phyloP scores from a whole-genome alignment of 2,888 invertebrate species.

The Dryomyza anilis region DNA sequence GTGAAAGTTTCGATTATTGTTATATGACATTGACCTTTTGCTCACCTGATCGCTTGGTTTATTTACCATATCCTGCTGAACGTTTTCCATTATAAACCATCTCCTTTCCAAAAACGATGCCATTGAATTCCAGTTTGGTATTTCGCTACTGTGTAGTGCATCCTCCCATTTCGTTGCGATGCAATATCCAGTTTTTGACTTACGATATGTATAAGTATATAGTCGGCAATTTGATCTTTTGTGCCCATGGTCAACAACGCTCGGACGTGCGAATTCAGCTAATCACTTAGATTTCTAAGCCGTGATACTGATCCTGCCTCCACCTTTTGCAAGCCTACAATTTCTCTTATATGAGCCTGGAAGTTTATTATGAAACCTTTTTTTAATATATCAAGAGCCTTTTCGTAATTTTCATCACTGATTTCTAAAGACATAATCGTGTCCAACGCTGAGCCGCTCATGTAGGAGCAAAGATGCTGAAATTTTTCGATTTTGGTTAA shows the following conservation, averaged over 20 bases:
- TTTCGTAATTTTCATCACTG: too few species aligned
- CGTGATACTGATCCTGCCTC: slow-evolving; percentile 22
- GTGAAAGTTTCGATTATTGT: neutral
- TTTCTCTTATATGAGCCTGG: slow-evolving; percentile 32
- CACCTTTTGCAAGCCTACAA: slow-evolving; percentile 28
- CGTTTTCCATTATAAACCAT: neutral
- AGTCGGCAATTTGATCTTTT: slow-evolving; percentile 28
- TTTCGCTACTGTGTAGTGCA: neutral
- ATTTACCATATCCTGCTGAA: neutral
- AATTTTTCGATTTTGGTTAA: too few species aligned
- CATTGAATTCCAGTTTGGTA: slow-evolving; percentile 28
- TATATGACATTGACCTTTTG: neutral
- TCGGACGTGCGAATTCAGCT: slow-evolving; percentile 25
- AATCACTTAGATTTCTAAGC: slow-evolving; percentile 28
- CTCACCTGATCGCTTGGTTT: neutral
- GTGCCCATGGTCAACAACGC: slow-evolving; percentile 25
- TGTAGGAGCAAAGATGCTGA: too few species aligned
- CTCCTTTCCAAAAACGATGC: slow-evolving; percentile 25
- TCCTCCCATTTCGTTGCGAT: slow-evolving; percentile 9
- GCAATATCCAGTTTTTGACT: slow-evolving; percentile 15
- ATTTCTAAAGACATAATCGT: too few species aligned
- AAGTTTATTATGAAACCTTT: slow-evolving; percentile 27
- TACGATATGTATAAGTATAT: slow-evolving; percentile 24
- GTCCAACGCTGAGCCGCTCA: too few species aligned
- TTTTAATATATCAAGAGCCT: too few species aligned